These are phyloP conservation scores for Chauna torquata DNA, from an alignment of 2,113 vertebrate species.

Conservation along the genomic window DNA sequence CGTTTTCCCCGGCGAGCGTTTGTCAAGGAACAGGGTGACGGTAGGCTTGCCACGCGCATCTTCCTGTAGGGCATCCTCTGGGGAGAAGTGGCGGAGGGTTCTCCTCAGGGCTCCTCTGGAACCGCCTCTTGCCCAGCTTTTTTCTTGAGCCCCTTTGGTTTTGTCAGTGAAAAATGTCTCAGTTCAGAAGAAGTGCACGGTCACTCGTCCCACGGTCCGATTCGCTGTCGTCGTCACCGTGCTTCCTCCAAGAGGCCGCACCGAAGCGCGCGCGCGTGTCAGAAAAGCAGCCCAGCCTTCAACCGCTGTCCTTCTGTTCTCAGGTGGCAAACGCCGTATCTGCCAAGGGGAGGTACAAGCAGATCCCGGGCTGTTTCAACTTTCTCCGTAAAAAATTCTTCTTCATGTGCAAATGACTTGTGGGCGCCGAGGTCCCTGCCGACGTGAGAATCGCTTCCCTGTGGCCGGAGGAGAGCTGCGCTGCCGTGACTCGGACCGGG, in stretches of 20 bases:
- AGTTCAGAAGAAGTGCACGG: background rate
- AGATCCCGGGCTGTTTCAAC: slow-evolving; percentile 92
- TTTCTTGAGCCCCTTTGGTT: background rate
- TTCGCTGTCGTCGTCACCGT: accelerated
- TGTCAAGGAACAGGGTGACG: background rate
- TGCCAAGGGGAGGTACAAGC: slow-evolving; percentile 87
- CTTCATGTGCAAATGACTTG: slow-evolving; percentile 59
- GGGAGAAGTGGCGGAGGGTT: background rate
- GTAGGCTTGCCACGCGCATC: background rate
- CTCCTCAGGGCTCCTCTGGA: background rate
- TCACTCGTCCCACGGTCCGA: accelerated
- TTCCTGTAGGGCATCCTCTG: too few relatives aligned
- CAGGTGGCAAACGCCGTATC: slow-evolving; percentile 90
- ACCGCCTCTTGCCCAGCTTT: background rate
- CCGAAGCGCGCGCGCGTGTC: accelerated
- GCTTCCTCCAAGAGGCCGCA: accelerated
- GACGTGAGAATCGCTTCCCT: accelerated
- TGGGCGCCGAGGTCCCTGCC: accelerated
- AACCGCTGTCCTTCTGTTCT: background rate
- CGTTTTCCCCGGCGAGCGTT: background rate
- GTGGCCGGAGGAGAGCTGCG: background rate
- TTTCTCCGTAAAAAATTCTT: slow-evolving; percentile 91
- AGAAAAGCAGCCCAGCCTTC: accelerated
- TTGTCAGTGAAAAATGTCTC: accelerated
- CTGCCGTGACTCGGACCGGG: accelerated